A percentile compares a stretch with the other conserved stretches of the same genome.
Evolutionary conservation across 2,888 invertebrate species (phyloP).

Genomic region (Portevinia maculata): DNA sequence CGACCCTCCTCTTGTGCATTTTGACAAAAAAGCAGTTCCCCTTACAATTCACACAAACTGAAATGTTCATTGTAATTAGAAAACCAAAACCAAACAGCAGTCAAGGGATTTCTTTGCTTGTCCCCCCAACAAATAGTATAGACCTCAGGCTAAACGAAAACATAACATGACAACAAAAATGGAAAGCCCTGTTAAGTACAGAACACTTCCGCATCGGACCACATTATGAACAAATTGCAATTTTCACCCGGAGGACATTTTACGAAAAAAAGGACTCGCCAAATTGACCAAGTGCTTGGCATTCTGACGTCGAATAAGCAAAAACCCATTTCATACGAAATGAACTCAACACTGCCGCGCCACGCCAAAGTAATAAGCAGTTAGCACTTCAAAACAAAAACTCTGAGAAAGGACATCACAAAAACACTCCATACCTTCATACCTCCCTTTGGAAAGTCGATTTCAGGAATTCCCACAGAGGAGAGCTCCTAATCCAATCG

Average conservation of each 20-base stretch:
- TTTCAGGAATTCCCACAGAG: slow-evolving; percentile 16
- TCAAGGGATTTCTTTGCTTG: slow-evolving; percentile 8
- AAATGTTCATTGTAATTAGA: slow-evolving; percentile 11
- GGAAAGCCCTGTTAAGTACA: slow-evolving; percentile 46
- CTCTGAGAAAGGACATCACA: slow-evolving; percentile 25
- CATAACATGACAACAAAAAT: slow-evolving; percentile 76
- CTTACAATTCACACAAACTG: not conserved
- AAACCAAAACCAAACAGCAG: slow-evolving; percentile 15
- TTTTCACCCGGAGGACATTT: slow-evolving; percentile 67
- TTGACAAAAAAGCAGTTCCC: too few species aligned
- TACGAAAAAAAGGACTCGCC: slow-evolving; percentile 49
- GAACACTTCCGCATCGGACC: slow-evolving; percentile 81
- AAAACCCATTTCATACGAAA: slow-evolving; percentile 67
- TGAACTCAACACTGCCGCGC: slow-evolving; percentile 43
- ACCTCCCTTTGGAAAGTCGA: slow-evolving; percentile 41
- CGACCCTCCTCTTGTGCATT: slow-evolving; percentile 4
- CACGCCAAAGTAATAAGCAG: slow-evolving; percentile 70
- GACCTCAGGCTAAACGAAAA: slow-evolving; percentile 6
- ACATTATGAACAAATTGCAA: slow-evolving; percentile 78
- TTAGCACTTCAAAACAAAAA: slow-evolving; percentile 73
- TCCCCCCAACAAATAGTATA: not conserved
- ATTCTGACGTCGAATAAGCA: slow-evolving; percentile 47
- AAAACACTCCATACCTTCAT: too few species aligned
- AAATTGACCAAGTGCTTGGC: slow-evolving; percentile 68
- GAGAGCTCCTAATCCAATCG: slow-evolving; percentile 39